These are phyloP conservation scores for Galeopsomyia nigrocyanea DNA, from an alignment of 2,888 invertebrate genomes.

Conservation along the genomic window DNA sequence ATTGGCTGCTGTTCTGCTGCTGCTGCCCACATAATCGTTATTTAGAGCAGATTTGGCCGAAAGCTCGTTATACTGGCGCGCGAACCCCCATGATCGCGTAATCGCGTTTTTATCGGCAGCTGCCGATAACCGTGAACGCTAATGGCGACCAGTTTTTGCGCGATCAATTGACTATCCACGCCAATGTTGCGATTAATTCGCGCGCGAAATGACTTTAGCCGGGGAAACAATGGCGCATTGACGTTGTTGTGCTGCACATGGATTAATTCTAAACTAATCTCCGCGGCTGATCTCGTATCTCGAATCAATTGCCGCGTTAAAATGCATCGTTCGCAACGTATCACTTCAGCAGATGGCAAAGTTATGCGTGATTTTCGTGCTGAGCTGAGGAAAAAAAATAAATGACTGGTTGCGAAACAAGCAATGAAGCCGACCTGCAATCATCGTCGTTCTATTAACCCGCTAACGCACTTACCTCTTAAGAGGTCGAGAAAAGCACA, in stretches of 20 bases:
- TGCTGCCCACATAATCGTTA: slow-evolving; percentile 13
- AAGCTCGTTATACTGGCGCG: not conserved
- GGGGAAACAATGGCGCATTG: slow-evolving; percentile 6
- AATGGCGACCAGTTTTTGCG: slow-evolving; percentile 33
- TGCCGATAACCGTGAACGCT: slow-evolving; percentile 24
- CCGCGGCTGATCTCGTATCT: too few relatives aligned
- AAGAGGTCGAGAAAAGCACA: not conserved
- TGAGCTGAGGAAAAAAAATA: too few relatives aligned
- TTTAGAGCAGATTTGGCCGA: not conserved
- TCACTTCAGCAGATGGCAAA: too few relatives aligned
- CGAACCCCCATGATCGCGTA: slow-evolving; percentile 21
- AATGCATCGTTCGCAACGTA: too few relatives aligned
- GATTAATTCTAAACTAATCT: too few relatives aligned
- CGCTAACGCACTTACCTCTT: not conserved
- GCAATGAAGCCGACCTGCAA: not conserved
- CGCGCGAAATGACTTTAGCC: slow-evolving; percentile 26
- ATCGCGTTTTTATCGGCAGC: slow-evolving; percentile 29
- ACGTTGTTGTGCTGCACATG: too few relatives aligned
- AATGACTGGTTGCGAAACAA: too few relatives aligned
- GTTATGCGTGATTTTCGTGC: too few relatives aligned
- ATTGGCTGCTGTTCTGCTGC: too few relatives aligned
- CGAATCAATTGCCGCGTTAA: too few relatives aligned
- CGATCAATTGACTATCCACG: slow-evolving; percentile 34
- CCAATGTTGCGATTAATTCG: slow-evolving; percentile 35
- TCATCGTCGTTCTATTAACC: slow-evolving; percentile 4